These are phyloP conservation scores for Trogon surrucura DNA, from an alignment of 2,113 vertebrate species.

Conservation along the genomic window DNA sequence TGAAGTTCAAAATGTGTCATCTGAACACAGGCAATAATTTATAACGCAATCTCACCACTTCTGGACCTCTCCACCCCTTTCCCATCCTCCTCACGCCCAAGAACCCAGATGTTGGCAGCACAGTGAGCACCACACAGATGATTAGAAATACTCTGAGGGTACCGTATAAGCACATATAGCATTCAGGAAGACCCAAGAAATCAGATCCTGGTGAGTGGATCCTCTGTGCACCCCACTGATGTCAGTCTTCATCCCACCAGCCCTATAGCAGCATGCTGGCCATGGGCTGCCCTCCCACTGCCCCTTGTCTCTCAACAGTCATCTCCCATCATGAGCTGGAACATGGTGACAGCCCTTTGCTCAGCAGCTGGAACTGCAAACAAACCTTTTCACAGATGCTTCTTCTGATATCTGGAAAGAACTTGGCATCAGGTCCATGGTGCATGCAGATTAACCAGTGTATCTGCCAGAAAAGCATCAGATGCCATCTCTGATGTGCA, in stretches of 20 bases:
- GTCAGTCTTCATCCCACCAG: background rate
- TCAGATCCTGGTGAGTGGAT: rapidly evolving
- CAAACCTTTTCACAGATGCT: background rate
- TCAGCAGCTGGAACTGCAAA: background rate
- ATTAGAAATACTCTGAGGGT: background rate
- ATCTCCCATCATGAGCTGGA: background rate
- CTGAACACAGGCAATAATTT: constrained; percentile 30
- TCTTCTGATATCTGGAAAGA: background rate
- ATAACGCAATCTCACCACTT: constrained; percentile 15
- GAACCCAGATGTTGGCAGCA: background rate
- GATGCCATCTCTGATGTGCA: background rate
- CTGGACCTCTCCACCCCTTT: background rate
- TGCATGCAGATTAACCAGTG: background rate
- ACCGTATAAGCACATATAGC: rapidly evolving
- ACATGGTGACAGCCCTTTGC: background rate
- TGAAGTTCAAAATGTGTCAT: background rate
- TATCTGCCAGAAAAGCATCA: background rate
- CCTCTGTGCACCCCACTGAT: background rate
- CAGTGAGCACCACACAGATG: background rate
- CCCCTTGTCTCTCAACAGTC: background rate
- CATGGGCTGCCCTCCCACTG: background rate
- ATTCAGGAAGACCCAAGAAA: background rate
- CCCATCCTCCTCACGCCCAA: background rate
- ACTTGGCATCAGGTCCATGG: rapidly evolving
- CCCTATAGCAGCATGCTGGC: rapidly evolving